Percentiles rank a stretch among this genome's conserved stretches.
These are phyloP conservation scores for Subanguina moxae DNA, from an alignment of 1,140 invertebrate genomes.

Conservation along the genomic window DNA sequence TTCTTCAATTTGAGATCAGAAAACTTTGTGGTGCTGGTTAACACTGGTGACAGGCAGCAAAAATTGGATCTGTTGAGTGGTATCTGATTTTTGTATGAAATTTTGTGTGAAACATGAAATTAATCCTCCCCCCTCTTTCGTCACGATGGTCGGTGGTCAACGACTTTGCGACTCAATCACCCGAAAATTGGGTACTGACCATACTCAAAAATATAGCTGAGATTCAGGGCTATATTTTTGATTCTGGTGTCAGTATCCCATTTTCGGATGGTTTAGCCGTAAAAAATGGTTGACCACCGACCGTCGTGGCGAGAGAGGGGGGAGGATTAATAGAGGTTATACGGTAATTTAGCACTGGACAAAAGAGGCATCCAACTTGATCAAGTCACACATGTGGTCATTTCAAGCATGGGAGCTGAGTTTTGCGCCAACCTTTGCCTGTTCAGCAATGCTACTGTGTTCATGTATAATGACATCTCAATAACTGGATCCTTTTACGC, in stretches of 20 bases:
- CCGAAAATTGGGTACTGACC: too few relatives aligned
- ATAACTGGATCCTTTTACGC: not conserved
- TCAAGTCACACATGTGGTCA: conserved; percentile 10
- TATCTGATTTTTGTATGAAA: conserved; percentile 2
- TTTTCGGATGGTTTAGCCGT: too few relatives aligned
- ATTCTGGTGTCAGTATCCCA: too few relatives aligned
- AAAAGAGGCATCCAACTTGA: not conserved
- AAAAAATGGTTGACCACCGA: too few relatives aligned
- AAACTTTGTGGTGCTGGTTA: too few relatives aligned
- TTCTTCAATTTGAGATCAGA: too few relatives aligned
- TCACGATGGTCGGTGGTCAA: too few relatives aligned
- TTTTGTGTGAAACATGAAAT: not conserved
- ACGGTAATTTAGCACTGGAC: conserved; percentile 16
- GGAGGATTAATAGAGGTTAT: too few relatives aligned
- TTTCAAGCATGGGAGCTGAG: conserved; percentile 4
- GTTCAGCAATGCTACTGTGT: conserved; percentile 7
- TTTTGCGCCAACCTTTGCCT: conserved; percentile 11
- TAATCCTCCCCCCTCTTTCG: not conserved
- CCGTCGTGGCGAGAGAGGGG: too few relatives aligned
- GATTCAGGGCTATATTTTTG: too few relatives aligned
- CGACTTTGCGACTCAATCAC: too few relatives aligned
- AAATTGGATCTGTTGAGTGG: conserved; percentile 12
- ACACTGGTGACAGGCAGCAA: not conserved
- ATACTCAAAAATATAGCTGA: too few relatives aligned
- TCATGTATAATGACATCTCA: conserved; percentile 12